Base-by-base conservation (phyloP, 1,140 invertebrate species). In the Hormaphis cornu region DNA sequence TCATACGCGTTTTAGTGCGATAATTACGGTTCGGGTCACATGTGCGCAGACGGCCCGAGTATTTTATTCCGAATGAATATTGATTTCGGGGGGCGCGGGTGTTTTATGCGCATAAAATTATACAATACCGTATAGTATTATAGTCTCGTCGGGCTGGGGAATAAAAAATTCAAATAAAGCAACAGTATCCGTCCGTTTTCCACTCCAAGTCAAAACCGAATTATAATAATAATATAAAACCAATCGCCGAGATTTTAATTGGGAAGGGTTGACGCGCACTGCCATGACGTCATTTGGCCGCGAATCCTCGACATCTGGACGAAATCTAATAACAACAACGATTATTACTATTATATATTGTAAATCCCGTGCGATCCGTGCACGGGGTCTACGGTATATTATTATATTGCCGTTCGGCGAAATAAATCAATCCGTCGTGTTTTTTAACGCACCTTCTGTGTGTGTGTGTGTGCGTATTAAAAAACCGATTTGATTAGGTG, bases 171-270 rank as follows among this genome's bases (percentile, higher is more conserved):
- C n/a, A 2, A 33, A 37, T 28, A 37, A 3, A 6, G 40, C 7
- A 37, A 35, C 8, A 56, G 22, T 18, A 3, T 20, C 1, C 10
- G 30, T 18, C 18, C 42, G 53, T 16, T 12, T n/a, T 28, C 12
- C 37, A 1, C 16, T 22, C 44, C 33, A 66, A 66, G 44, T 66
- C 61, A 66, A 50, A 66, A 50, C 61, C 44, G 44, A 66, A 63
- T 48, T 28, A 66, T n/a, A n/a, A n/a, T n/a, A n/a, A n/a, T n/a
- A n/a, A n/a, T n/a, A n/a, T 66, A 66, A 66, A 66, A 66, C 61
- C 61, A 66, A 66, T 66, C 44, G 14, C 61, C n/a, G 42, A 50
- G 61, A 66, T 66, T 66, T 66, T 66, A 66, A 66, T 66, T 66
- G 61, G 42, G 50, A 66, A 66, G 61, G 61, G 61, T 66, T 66